Evolutionary conservation across 2,113 vertebrate genomes (phyloP).

Genomic region (Hirundichthys speculiger): DNA sequence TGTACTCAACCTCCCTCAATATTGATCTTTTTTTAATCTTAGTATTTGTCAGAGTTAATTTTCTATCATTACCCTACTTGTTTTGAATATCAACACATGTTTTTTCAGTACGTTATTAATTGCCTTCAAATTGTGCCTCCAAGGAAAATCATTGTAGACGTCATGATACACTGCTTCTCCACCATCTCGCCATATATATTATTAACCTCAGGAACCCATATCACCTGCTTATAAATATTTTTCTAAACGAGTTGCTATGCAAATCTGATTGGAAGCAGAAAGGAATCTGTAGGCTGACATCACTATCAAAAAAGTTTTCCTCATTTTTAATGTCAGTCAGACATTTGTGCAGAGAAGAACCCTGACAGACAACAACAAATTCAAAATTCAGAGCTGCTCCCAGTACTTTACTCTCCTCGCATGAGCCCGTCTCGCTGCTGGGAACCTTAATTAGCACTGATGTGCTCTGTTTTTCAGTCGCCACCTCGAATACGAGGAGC

Average conservation of each 20-base stretch:
- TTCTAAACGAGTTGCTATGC: neutral
- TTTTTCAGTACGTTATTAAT: too few relatives aligned
- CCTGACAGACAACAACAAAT: slow-evolving; percentile 43
- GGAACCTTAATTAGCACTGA: slow-evolving; percentile 76
- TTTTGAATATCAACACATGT: too few relatives aligned
- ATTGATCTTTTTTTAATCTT: neutral
- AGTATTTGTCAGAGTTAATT: too few relatives aligned
- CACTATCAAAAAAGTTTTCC: slow-evolving; percentile 12
- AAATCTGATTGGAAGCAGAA: slow-evolving; percentile 5
- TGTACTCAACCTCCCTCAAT: neutral
- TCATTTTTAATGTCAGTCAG: slow-evolving; percentile 14
- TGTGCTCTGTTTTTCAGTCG: slow-evolving; percentile 66
- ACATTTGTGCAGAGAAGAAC: slow-evolving; percentile 19
- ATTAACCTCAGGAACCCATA: neutral
- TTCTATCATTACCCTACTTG: too few relatives aligned
- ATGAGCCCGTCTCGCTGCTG: slow-evolving; percentile 54
- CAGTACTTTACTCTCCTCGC: slow-evolving; percentile 45
- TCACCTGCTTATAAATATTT: neutral
- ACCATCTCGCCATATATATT: neutral
- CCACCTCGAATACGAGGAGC: slow-evolving; percentile 71
- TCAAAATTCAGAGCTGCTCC: slow-evolving; percentile 50
- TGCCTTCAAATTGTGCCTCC: too few relatives aligned
- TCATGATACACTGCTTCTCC: neutral
- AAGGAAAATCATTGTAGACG: too few relatives aligned
- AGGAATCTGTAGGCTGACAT: neutral